Base-by-base conservation (phyloP, 2,888 invertebrate species). In the Theretra japonica region DNA sequence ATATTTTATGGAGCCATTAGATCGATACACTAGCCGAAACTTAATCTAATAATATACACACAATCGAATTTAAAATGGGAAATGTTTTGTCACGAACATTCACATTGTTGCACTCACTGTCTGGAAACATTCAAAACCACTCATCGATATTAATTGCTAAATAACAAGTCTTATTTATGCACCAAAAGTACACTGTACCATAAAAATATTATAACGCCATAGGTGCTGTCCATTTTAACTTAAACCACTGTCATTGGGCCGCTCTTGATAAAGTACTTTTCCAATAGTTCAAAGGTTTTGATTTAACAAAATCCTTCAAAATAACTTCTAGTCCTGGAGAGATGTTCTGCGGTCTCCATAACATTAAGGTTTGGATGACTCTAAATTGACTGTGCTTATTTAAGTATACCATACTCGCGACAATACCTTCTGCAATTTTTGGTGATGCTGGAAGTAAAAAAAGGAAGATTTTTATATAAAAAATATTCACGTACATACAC, bases 181-280 rank as follows among this genome's bases (percentile, higher is more conserved):
- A 53, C 1, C n/a, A n/a, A 53, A n/a, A n/a, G 6, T 19, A 53
- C 53, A 50, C 33, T 33, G 7, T 15, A 41, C 15, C 41, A 41
- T 8, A 33, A 33, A 41, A 33, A 41, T 11, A 41, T 28, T 41
- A 41, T 15, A 11, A 3, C 11, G 11, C 3, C 41, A 11, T 41
- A 41, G 1, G 15, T 41, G 41, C 41, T 41, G 41, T 4, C 41
- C 3, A 11, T 3, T 41, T 11, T 15, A 11, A 2, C 41, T 11
- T 11, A 41, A 41, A 41, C 11, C 41, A 97, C 90, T 99, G 98
- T 93, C 69, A 69, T 19, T 59, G 48, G 53, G 70, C 50, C 58
- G 81, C 74, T 76, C 79, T 83, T 0, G 83, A 74, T 72, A 92
- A 77, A 69, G 84, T 77, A 28, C 73, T 75, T 76, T 84, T 87